Conservation (phyloP, 2,797 vertebrate genomes). For the Phataginus tetradactyla region DNA sequence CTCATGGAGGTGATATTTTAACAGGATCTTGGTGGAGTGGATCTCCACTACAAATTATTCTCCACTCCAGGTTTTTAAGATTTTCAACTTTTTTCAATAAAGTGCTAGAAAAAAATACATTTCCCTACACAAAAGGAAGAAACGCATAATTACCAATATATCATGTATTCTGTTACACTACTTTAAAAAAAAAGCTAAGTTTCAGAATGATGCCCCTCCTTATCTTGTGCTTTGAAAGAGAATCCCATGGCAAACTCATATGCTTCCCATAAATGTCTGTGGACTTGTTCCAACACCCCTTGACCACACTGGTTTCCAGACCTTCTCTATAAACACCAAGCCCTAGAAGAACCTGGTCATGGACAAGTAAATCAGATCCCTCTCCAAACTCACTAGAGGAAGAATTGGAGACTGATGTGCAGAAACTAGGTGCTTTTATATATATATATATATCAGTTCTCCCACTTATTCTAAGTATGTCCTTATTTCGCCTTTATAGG, state of each 20-base stretch:
- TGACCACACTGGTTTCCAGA: not conserved
- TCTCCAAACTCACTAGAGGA: not conserved
- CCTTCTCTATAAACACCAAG: not conserved
- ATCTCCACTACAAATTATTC: not conserved
- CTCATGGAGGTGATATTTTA: not conserved
- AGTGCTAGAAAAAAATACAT: constrained; percentile 5
- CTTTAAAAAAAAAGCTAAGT: not conserved
- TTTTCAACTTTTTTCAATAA: not conserved
- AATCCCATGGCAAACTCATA: not conserved
- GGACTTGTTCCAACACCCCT: not conserved
- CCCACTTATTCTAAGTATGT: not conserved
- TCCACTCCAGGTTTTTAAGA: not conserved
- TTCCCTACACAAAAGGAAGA: not conserved
- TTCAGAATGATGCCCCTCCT: not conserved
- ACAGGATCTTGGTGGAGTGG: not conserved
- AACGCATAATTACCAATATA: not conserved
- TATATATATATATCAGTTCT: not conserved
- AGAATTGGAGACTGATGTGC: not conserved
- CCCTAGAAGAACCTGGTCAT: not conserved
- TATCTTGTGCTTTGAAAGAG: not conserved
- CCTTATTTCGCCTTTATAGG: not conserved
- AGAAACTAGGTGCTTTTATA: not conserved
- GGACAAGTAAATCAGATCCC: not conserved
- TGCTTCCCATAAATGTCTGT: not conserved
- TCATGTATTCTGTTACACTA: not conserved